Evolutionary conservation across 2,888 invertebrate species (phyloP), one percentile per base, ranked within the genome.

Genomic region (Helicoverpa assulta): DNA sequence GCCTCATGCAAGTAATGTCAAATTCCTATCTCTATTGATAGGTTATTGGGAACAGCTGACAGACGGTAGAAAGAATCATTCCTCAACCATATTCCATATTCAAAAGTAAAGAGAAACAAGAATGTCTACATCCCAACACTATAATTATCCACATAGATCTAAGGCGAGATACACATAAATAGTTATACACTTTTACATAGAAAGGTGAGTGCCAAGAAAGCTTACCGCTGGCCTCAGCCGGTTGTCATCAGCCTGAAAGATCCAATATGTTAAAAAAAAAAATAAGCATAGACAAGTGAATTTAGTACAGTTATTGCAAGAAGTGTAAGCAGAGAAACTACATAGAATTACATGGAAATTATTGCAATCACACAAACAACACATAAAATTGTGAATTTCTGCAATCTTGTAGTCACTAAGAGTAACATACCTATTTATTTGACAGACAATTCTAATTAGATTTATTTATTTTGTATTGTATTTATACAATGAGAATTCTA

Each of bases 201-300:
- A 68, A 67, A 55, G 72, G 73, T 50, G 63, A 78, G 73, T 26
- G 26, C 72, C 57, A 77, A 74, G 56, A 55, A 78, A 78, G 86
- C 95, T 95, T 93, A 95, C 95, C 95, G 91, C 92, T 77, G 94
- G 94, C 85, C 82, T 92, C 87, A 95, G 91, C 85, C 91, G 86
- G 88, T 85, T 89, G 89, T 92, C 86, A 87, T 89, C 87, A 62
- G 90, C 90, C 95, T 95, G 95, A 53, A 95, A 95, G 89, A 87
- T 88, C 85, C 81, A 89, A 90, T 87, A 79, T 83, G 68, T 82
- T 75, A 83, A 80, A 85, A 33, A 70, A 81, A 70, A 78, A 80
- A 72, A 79, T 76, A 81, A 76, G 73, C 78, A 80, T 61, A 70
- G 55, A 78, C 64, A 75, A 64, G 14, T 57, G 12, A 62, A 14